These are phyloP conservation scores for Chrysomela aeneicollis DNA, from an alignment of 2,888 invertebrate species.

Conservation along the genomic window DNA sequence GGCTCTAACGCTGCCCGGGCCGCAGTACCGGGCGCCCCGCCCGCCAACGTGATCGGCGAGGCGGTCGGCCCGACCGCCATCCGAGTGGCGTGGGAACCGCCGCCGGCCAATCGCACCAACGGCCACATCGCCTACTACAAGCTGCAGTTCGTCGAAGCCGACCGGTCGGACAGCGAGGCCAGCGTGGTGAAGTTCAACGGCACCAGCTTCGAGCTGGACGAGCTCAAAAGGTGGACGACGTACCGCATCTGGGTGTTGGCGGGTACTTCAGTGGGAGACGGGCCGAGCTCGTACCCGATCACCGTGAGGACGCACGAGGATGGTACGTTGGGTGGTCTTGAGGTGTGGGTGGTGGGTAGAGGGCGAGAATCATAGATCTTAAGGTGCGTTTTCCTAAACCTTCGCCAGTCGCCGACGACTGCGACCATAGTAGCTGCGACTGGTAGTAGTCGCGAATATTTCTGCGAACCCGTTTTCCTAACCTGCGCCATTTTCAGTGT, in stretches of 20 bases:
- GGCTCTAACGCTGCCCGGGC: slow-evolving; percentile 44
- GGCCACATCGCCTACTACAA: slow-evolving; percentile 95
- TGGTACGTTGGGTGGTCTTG: slow-evolving; percentile 81
- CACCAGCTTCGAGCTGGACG: slow-evolving; percentile 83
- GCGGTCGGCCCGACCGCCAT: slow-evolving; percentile 90
- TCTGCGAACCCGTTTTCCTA: too few relatives aligned
- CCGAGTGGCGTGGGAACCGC: slow-evolving; percentile 91
- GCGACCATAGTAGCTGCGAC: too few relatives aligned
- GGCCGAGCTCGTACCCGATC: slow-evolving; percentile 91
- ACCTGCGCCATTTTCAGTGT: too few relatives aligned
- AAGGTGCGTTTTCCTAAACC: too few relatives aligned
- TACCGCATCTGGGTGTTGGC: slow-evolving; percentile 97
- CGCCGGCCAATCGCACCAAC: slow-evolving; percentile 88
- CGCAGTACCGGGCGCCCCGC: slow-evolving; percentile 95
- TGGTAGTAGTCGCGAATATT: too few relatives aligned
- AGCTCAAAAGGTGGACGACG: slow-evolving; percentile 93
- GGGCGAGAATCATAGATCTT: too few relatives aligned
- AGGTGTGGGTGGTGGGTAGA: too few relatives aligned
- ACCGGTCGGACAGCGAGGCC: slow-evolving; percentile 85
- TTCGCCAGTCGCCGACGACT: too few relatives aligned
- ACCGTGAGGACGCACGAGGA: slow-evolving; percentile 96
- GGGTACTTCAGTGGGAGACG: slow-evolving; percentile 95
- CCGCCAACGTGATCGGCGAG: slow-evolving; percentile 90
- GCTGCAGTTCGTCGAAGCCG: slow-evolving; percentile 87
- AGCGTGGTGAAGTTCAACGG: slow-evolving; percentile 80